Conservation (phyloP, 2,113 vertebrate genomes). For the Microtus montanus region DNA sequence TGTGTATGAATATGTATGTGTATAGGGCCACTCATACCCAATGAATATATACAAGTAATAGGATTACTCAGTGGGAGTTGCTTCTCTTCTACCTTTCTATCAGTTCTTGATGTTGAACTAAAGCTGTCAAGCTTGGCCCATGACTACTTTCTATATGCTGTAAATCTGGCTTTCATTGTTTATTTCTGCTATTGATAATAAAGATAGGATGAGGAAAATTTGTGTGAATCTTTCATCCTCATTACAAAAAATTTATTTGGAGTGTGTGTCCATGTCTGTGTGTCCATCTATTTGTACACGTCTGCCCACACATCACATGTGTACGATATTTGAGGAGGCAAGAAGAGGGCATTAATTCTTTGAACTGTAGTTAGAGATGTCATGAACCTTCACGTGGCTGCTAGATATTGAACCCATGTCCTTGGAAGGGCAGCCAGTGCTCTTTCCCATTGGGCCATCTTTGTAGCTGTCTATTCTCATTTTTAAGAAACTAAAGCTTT, state of each 20-base stretch:
- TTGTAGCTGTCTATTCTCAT: background rate
- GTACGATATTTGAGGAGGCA: too few species aligned
- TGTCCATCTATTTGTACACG: too few species aligned
- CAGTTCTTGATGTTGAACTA: background rate
- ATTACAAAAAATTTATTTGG: background rate
- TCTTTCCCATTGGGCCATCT: background rate
- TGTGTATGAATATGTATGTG: background rate
- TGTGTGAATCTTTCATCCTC: constrained; percentile 10
- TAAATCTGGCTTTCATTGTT: background rate
- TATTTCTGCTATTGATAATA: constrained; percentile 14
- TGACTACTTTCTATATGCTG: background rate
- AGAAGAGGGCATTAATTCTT: background rate
- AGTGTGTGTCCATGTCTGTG: background rate
- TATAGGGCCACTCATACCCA: background rate
- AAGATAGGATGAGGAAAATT: background rate
- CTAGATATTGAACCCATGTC: background rate
- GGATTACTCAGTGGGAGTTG: too few species aligned
- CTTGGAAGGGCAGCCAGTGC: background rate
- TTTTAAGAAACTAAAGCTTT: constrained; percentile 32
- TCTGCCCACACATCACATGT: background rate
- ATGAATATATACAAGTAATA: background rate
- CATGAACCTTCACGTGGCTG: background rate
- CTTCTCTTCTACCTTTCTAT: background rate
- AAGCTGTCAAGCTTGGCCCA: background rate
- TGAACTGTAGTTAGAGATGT: background rate